These are phyloP conservation scores for Drosophila kanapiae DNA, from an alignment of 1,140 invertebrate genomes.

Conservation along the genomic window DNA sequence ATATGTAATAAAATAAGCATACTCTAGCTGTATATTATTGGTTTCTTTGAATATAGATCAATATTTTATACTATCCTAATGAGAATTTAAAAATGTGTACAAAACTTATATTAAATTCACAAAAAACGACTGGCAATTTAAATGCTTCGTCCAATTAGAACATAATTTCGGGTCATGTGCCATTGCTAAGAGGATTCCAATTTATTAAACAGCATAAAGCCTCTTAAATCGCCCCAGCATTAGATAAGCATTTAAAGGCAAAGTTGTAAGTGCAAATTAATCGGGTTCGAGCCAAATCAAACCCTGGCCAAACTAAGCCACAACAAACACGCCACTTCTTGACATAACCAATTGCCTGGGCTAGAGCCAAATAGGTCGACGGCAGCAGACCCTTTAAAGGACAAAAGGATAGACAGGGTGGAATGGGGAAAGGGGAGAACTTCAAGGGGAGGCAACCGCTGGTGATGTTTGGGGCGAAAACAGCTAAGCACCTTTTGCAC, in stretches of 20 bases:
- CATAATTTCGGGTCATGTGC: not conserved
- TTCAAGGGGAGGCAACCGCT: not conserved
- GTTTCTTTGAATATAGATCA: too few relatives aligned
- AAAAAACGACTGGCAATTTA: not conserved
- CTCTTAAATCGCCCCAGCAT: conserved; percentile 4
- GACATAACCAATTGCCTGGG: conserved; percentile 48
- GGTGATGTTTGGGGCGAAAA: conserved; percentile 36
- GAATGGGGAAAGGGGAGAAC: not conserved
- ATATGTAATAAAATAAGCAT: too few relatives aligned
- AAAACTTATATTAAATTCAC: not conserved
- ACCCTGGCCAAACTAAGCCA: conserved; percentile 30
- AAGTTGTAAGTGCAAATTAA: conserved; percentile 41
- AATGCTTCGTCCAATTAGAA: not conserved
- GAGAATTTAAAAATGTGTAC: too few relatives aligned
- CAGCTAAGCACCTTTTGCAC: conserved; percentile 52
- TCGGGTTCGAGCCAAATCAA: conserved; percentile 42
- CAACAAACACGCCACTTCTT: conserved; percentile 44
- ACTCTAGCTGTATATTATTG: too few relatives aligned
- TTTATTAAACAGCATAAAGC: conserved; percentile 12
- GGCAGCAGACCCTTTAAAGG: conserved; percentile 26
- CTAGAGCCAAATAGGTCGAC: conserved; percentile 24
- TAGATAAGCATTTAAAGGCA: conserved; percentile 18
- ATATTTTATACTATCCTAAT: too few relatives aligned
- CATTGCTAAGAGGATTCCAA: conserved; percentile 16
- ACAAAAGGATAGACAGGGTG: conserved; percentile 21